A percentile compares a stretch with the other conserved stretches of the same genome.
Conservation (phyloP, 2,113 vertebrate species). For the Silurus asotus region DNA sequence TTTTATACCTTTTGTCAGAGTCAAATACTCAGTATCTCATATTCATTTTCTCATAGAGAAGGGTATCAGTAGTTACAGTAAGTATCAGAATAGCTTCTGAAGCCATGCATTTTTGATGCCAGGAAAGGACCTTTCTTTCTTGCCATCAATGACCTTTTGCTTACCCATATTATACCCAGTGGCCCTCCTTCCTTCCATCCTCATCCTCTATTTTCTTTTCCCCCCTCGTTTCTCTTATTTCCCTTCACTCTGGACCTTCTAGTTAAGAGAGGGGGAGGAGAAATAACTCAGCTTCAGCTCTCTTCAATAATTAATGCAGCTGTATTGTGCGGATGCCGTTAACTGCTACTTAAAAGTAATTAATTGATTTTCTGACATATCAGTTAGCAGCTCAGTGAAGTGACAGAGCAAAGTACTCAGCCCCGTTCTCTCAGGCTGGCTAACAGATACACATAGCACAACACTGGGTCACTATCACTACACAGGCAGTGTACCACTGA, state of each 20-base stretch:
- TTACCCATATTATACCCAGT: slow-evolving; percentile 20
- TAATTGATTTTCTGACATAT: slow-evolving; percentile 99
- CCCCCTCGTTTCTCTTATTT: slow-evolving; percentile 1
- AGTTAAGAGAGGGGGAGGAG: slow-evolving; percentile 52
- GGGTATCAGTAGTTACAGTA: slow-evolving; percentile 35
- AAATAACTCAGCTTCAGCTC: slow-evolving; percentile 65
- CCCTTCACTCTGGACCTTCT: slow-evolving; percentile 41
- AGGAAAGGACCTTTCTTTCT: slow-evolving; percentile 14
- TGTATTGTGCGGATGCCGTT: slow-evolving; percentile 85
- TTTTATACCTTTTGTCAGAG: slow-evolving; percentile 14
- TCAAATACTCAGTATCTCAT: slow-evolving; percentile 25
- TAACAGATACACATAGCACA: slow-evolving; percentile 34
- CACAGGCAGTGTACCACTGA: slow-evolving; percentile 8
- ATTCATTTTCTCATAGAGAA: slow-evolving; percentile 23
- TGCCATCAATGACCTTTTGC: slow-evolving; percentile 14
- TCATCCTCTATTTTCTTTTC: not conserved
- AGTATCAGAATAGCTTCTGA: slow-evolving; percentile 26
- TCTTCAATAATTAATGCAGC: slow-evolving; percentile 93
- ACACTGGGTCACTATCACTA: slow-evolving; percentile 28
- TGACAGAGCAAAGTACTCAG: slow-evolving; percentile 75
- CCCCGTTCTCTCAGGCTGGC: slow-evolving; percentile 44
- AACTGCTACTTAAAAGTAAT: slow-evolving; percentile 98
- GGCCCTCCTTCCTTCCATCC: not conserved
- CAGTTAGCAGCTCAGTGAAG: slow-evolving; percentile 82
- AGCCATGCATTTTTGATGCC: slow-evolving; percentile 37